A percentile compares a stretch with the other conserved stretches of the same genome.
Conservation (phyloP, 2,113 vertebrate species). For the Strigops habroptila region DNA sequence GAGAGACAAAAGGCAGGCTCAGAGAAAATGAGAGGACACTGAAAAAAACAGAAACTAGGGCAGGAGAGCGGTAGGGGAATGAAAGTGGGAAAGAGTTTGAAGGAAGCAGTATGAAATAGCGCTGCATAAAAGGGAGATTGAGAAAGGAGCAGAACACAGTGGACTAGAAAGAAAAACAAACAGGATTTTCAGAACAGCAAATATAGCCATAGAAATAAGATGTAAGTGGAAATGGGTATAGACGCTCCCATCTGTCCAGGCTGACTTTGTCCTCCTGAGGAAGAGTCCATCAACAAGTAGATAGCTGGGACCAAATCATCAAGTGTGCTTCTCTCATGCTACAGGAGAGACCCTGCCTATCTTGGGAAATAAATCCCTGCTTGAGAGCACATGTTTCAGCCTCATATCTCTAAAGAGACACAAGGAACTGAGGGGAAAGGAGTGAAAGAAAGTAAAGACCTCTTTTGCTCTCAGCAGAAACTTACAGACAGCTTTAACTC, state of each 20-base stretch:
- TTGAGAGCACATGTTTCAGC: background rate
- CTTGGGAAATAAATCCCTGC: background rate
- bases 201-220: background rate
- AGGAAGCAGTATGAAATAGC: background rate
- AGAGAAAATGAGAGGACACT: background rate
- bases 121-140: background rate
- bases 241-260: background rate
- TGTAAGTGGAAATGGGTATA: background rate
- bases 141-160: background rate
- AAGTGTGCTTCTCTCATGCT: background rate
- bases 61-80: background rate
- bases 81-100: background rate
- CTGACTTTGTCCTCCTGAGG: background rate
- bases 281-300: background rate
- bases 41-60: background rate
- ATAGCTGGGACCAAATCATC: background rate
- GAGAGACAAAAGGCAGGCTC: background rate
- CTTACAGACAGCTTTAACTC: background rate
- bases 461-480: background rate
- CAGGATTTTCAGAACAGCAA: background rate
- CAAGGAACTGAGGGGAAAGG: background rate
- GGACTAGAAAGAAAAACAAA: background rate
- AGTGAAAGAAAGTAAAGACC: background rate
- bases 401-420: background rate
- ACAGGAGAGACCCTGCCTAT: background rate